These are phyloP conservation scores for Phalangium opilio DNA, from an alignment of 2,888 invertebrate species.

Conservation along the genomic window DNA sequence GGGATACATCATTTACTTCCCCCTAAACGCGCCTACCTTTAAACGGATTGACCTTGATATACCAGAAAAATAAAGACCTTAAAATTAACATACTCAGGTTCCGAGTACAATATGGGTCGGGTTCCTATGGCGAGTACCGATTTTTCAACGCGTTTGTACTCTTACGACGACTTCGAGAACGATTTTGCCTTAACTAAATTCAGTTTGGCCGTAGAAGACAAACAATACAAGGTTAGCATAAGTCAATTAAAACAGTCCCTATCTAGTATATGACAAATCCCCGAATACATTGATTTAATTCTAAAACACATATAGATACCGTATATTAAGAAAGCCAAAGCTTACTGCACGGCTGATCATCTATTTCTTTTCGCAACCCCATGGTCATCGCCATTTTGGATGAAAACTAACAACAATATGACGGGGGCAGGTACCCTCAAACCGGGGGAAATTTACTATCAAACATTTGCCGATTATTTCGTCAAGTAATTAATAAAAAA, in stretches of 20 bases:
- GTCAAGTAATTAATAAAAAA: constrained; percentile 37
- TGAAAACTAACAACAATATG: constrained; percentile 38
- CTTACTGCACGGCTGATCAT: no score
- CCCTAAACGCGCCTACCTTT: no score
- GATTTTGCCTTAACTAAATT: constrained; percentile 42
- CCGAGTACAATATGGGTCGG: constrained; percentile 60
- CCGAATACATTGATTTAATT: no score
- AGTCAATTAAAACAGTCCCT: no score
- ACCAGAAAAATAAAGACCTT: no score
- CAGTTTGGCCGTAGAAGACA: constrained; percentile 49
- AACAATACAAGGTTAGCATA: constrained; percentile 43
- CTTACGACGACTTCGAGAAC: constrained; percentile 50
- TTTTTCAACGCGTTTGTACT: constrained; percentile 64
- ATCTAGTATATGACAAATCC: no score
- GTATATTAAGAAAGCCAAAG: no score
- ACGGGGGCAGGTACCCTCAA: constrained; percentile 35
- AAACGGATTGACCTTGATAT: no score
- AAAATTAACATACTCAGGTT: constrained; percentile 38
- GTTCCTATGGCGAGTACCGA: constrained; percentile 73
- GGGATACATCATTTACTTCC: no score
- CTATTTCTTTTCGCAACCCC: constrained; percentile 35
- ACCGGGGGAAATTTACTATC: constrained; percentile 42
- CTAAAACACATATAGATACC: no score
- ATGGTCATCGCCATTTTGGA: constrained; percentile 42
- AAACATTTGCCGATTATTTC: constrained; percentile 65